A percentile compares a stretch with the other conserved stretches of the same genome.
Conservation (phyloP, 64 coral and sea anemone species). For the Platygyra sinensis region DNA sequence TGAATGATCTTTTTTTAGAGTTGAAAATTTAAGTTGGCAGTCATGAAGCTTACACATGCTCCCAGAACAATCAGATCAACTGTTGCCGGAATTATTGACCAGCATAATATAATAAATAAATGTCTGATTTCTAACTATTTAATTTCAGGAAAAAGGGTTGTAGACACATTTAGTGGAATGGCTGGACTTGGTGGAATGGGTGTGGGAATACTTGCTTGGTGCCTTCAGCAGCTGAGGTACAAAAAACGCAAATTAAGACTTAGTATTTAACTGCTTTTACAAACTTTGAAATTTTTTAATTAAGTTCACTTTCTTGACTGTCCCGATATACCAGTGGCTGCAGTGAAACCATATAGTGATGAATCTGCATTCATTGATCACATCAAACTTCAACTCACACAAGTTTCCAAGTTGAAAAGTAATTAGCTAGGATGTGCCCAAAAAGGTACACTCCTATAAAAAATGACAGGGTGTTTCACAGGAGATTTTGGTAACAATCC, state of each 20-base stretch:
- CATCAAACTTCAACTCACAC: constrained; percentile 43
- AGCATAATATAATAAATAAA: neutral
- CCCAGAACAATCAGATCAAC: too few species aligned
- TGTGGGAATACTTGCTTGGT: constrained; percentile 77
- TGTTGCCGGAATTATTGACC: too few species aligned
- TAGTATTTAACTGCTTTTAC: neutral
- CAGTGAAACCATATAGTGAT: constrained; percentile 64
- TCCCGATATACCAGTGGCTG: constrained; percentile 47
- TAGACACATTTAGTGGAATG: constrained; percentile 77
- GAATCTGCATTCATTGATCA: constrained; percentile 70
- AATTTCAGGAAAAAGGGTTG: constrained; percentile 57
- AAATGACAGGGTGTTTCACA: too few species aligned
- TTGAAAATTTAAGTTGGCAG: too few species aligned
- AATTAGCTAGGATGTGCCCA: too few species aligned
- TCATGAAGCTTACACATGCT: too few species aligned
- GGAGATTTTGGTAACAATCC: too few species aligned
- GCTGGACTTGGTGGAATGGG: constrained; percentile 78
- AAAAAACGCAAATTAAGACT: neutral
- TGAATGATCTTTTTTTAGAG: too few species aligned
- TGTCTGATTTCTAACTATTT: neutral
- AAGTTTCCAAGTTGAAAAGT: constrained; percentile 79
- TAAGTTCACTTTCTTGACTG: constrained; percentile 25
- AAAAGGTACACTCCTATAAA: too few species aligned
- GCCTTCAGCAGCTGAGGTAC: constrained; percentile 68
- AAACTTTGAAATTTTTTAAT: neutral